These are phyloP conservation scores for Lemur catta DNA, from an alignment of 2,797 vertebrate genomes.

Conservation along the genomic window DNA sequence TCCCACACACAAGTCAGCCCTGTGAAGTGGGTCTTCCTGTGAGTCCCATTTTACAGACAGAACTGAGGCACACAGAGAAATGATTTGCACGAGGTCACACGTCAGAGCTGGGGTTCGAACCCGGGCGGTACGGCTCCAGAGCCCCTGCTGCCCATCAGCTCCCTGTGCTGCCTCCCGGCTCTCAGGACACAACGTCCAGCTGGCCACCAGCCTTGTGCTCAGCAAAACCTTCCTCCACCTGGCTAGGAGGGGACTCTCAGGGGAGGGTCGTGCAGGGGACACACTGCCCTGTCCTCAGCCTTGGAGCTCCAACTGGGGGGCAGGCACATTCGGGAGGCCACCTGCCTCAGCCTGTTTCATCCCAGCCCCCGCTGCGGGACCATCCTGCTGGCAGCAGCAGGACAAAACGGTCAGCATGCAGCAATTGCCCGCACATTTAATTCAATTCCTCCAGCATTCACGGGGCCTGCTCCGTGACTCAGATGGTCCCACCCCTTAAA, in stretches of 20 bases:
- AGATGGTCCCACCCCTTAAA: conserved; percentile 19
- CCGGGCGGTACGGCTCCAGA: neutral
- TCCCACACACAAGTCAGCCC: neutral
- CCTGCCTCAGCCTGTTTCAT: neutral
- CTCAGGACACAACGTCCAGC: neutral
- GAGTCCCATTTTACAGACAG: neutral
- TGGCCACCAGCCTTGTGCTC: neutral
- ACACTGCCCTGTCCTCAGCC: neutral
- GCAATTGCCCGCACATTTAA: conserved; percentile 63
- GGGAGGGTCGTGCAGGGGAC: neutral
- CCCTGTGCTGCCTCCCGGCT: neutral
- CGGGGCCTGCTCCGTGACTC: conserved; percentile 64
- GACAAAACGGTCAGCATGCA: conserved; percentile 43
- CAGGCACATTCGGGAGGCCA: neutral
- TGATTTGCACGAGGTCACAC: neutral
- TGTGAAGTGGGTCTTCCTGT: neutral
- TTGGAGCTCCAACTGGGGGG: neutral
- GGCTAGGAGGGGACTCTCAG: neutral
- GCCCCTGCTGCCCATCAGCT: neutral
- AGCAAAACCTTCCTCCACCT: neutral
- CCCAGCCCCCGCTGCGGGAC: neutral
- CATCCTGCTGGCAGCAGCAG: conserved; percentile 44
- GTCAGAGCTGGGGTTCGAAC: neutral
- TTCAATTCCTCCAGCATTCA: conserved; percentile 68
- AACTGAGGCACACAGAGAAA: neutral